Conservation (phyloP, 2,113 vertebrate species). For the Silurus asotus region DNA sequence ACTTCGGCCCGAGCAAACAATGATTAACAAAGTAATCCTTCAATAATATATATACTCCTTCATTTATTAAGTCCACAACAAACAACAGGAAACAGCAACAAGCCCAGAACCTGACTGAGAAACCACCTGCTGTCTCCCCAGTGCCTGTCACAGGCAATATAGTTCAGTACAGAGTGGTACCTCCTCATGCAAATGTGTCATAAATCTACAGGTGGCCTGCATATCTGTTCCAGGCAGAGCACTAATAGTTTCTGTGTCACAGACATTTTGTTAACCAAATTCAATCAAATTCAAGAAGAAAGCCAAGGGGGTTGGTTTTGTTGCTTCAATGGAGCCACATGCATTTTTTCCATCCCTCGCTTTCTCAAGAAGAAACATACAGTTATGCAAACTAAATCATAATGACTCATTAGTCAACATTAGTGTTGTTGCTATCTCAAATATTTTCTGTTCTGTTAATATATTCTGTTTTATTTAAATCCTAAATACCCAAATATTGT, state of each 20-base stretch:
- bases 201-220: slow-evolving; percentile 37
- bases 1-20: background rate
- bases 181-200: slow-evolving; percentile 30
- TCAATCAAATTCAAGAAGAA: slow-evolving; percentile 2
- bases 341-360: background rate
- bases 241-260: background rate
- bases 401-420: background rate
- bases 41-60: background rate
- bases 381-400: background rate
- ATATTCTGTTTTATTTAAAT: background rate
- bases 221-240: slow-evolving; percentile 1
- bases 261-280: slow-evolving; percentile 41
- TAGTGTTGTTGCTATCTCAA: background rate
- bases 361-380: slow-evolving; percentile 1
- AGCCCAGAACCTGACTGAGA: slow-evolving; percentile 4
- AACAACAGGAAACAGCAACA: background rate
- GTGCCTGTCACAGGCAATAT: background rate
- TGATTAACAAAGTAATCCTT: background rate
- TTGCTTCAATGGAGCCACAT: slow-evolving; percentile 1
- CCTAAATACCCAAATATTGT: background rate
- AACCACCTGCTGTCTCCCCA: slow-evolving; percentile 21
- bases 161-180: slow-evolving; percentile 13
- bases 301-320: background rate
- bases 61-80: background rate
- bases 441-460: background rate